Conservation (phyloP, 1,140 invertebrate genomes). For the Temnothorax nylanderi region DNA sequence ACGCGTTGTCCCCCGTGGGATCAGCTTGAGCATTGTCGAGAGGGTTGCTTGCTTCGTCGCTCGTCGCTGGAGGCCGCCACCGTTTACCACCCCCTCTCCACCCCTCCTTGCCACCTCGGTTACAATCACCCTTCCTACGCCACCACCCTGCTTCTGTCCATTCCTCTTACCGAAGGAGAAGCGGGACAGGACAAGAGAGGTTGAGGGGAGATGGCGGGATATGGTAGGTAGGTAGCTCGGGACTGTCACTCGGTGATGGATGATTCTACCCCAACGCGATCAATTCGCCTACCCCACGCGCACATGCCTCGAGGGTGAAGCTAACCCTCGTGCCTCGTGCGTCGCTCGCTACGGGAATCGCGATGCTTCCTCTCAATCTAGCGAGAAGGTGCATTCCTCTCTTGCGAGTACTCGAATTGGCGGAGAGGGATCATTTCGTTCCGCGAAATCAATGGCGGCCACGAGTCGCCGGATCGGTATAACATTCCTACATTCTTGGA, state of each 20-base stretch:
- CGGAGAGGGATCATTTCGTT: conserved; percentile 2
- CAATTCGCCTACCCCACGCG: conserved; percentile 81
- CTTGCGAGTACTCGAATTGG: conserved; percentile 18
- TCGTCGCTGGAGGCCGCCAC: conserved; percentile 77
- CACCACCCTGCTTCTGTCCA: conserved; percentile 67
- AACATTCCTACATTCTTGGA: background rate
- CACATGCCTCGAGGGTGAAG: conserved; percentile 73
- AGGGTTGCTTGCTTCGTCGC: conserved; percentile 81
- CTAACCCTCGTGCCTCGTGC: conserved; percentile 56
- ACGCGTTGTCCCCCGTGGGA: conserved; percentile 76
- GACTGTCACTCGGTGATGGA: conserved; percentile 85
- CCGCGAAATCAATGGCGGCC: background rate
- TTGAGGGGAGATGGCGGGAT: conserved; percentile 56
- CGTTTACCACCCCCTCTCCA: conserved; percentile 35
- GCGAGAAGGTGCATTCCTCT: conserved; percentile 69
- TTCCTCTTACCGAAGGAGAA: conserved; percentile 74
- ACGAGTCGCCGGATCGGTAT: background rate
- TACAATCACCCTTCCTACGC: conserved; percentile 58
- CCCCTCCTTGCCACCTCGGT: conserved; percentile 65
- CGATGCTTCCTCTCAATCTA: conserved; percentile 65
- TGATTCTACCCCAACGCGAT: conserved; percentile 84
- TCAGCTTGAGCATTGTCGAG: conserved; percentile 78
- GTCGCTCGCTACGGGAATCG: conserved; percentile 54
- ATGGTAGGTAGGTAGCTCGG: conserved; percentile 78
- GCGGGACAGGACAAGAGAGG: conserved; percentile 67